A percentile compares a stretch with the other conserved stretches of the same genome.
Evolutionary conservation across 2,888 invertebrate genomes (phyloP).

Genomic region (Cantharis rustica): DNA sequence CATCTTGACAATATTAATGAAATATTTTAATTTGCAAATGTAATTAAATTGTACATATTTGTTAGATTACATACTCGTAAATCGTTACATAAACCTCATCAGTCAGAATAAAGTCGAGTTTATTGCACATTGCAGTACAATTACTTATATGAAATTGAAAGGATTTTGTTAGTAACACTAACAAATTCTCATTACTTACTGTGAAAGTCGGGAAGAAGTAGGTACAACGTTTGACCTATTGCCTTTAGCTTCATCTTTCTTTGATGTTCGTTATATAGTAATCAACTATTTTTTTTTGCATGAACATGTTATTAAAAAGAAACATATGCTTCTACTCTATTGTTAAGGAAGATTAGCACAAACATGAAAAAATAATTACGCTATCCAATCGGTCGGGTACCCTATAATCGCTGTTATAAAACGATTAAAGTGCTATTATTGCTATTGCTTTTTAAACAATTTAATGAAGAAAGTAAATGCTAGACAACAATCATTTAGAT

Average conservation of each 20-base stretch:
- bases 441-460: not conserved
- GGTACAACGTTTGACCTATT: constrained; percentile 12
- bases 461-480: not conserved
- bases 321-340: not conserved
- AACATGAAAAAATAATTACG: not conserved
- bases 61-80: not conserved
- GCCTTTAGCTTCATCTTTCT: constrained; percentile 11
- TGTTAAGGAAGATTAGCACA: not conserved
- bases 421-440: not conserved
- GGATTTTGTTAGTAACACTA: constrained; percentile 6
- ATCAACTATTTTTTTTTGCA: not conserved
- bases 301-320: not conserved
- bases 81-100: constrained; percentile 8
- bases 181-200: constrained; percentile 16
- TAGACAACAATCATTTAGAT: not conserved
- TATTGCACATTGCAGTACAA: not conserved
- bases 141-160: constrained; percentile 13
- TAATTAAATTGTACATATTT: not conserved
- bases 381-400: not conserved
- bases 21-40: not conserved
- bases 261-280: constrained; percentile 13
- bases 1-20: not conserved
- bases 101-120: not conserved
- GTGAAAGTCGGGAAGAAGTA: constrained; percentile 13
- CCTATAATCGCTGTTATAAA: not conserved